Evolutionary conservation across 2,797 vertebrate species (phyloP), one percentile per base, ranked within the genome.

Genomic region (Poeciliopsis gracilis): DNA sequence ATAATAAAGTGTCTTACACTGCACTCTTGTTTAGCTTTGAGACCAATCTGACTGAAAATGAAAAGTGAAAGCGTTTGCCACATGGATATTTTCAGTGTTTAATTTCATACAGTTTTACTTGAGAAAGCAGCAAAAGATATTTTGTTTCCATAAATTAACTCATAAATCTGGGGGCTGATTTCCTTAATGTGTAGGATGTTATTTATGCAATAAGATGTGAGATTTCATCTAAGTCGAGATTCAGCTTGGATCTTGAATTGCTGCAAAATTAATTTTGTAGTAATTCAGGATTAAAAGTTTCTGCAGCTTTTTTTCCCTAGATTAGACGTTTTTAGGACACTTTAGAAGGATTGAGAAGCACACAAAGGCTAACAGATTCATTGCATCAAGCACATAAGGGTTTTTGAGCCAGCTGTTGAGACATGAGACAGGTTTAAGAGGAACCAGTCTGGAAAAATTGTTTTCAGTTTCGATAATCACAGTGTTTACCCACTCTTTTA

Each of bases 401-500:
- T 1, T 70, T n/a, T 15, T 45, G 5, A 70, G 41, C 23, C 67
- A 70, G 67, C 25, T 70, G 67, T 70, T 70, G 2, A 45, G 43
- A 23, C 38, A n/a, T 15, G 38, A 70, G 38, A 69, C 5, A 41
- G 2, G 2, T 70, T 45, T 46, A 45, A 28, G 41, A 70, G 38
- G 38, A 25, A 25, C 10, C 20, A 69, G 25, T 28, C 41, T 45
- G 13, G 67, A 16, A 28, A 41, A 57, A 0, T 30, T 33, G 6
- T 1, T 0, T 4, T 2, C 51, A 5, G 2, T 33, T 36, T 4
- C 9, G 18, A 2, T 55, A 73, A 69, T 3, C 11, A 57, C 20
- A 3, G 7, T 1, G 1, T 10, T 49, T 18, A 8, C 1, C n/a
- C 1, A 0, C 4, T 1, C 13, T n/a, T 25, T 25, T 5, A 70